phyloP scores from a whole-genome alignment of 2,113 vertebrate species.

The Acinonyx jubatus region DNA sequence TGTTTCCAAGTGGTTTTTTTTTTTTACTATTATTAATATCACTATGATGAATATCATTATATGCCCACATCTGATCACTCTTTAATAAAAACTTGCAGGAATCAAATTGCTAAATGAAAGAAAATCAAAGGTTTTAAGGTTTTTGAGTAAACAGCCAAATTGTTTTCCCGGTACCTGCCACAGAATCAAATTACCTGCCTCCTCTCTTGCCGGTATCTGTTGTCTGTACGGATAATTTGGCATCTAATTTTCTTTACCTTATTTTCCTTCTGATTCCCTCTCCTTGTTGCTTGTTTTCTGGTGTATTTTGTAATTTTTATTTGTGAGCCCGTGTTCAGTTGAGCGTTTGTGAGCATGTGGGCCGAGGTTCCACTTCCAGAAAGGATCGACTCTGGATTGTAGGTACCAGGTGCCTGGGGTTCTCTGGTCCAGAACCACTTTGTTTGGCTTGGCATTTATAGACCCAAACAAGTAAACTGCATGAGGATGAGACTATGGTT shows the following conservation, averaged over 20 bases:
- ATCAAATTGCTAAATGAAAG: background rate
- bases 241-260: background rate
- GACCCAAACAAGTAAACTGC: background rate
- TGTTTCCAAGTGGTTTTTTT: constrained; percentile 1
- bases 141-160: background rate
- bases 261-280: background rate
- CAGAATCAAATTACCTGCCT: background rate
- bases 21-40: background rate
- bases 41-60: background rate
- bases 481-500: background rate
- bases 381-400: background rate
- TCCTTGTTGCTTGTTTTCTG: background rate
- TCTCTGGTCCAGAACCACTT: background rate
- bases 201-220: background rate
- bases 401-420: no score
- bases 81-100: background rate
- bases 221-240: background rate
- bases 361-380: background rate
- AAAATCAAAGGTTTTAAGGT: background rate
- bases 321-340: background rate
- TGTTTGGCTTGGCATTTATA: background rate
- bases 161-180: background rate
- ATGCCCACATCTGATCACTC: background rate
- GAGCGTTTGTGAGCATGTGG: background rate
- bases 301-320: background rate